Base-by-base conservation (phyloP, 1,140 invertebrate genomes). In the Pogonomyrmex californicus region DNA sequence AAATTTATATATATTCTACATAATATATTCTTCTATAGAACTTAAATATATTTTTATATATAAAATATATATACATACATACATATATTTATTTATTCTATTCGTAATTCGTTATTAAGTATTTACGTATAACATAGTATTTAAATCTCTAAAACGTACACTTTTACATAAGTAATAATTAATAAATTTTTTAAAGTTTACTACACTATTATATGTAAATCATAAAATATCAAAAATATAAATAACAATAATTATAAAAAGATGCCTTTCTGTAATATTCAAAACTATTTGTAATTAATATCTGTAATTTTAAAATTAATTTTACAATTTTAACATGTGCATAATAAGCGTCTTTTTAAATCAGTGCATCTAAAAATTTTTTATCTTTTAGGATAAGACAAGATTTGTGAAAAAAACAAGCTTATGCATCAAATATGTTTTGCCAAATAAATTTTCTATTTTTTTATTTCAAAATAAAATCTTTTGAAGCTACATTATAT, bases 181-280 rank as follows among this genome's bases (percentile, higher is more conserved):
- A 47, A 51, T 60, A 14, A 78, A 58, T 17, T n/a, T 60, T 33
- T 0, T 4, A 17, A 78, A 78, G 4, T 47, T 62, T 62, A 33
- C 7, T 51, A 1, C 38, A 68, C 5, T 23, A 9, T 4, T 1
- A 17, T 4, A 54, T 58, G 5, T 47, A 9, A 33, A 12, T 73
- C 23, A 54, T n/a, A 51, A 0, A 51, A 5, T 41, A 9, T 60
- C 58, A 60, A 2, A 60, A 56, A 56, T 41, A 4, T 12, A 76
- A 30, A 30, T 44, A 44, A 30, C 58, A 73, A 41, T 73, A 33
- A 70, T 33, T 70, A 49, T 6, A 14, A 75, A 17, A 14, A 75
- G 10, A 36, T 33, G 33, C 38, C 58, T 58, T 41, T 41, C n/a
- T 3, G 30, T 56, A 73, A 73, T 10, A 56, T 5, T 41, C 7